Base-by-base conservation (phyloP, 2,113 vertebrate genomes). In the Chaetorhynchus papuensis region DNA sequence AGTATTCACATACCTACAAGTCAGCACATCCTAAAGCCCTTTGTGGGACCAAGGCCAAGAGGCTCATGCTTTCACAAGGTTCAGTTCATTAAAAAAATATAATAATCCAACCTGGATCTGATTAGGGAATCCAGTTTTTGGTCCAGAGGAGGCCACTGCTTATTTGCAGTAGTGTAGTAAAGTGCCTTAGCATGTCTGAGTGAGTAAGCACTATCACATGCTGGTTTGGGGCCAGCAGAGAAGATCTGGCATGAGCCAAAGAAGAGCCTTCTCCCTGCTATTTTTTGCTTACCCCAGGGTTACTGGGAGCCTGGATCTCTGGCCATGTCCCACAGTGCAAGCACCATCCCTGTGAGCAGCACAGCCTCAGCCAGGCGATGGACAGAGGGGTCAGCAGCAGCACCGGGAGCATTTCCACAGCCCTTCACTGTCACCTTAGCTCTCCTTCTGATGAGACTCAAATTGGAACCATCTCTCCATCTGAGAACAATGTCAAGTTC, bases 121-220 rank as follows among this genome's bases (percentile, higher is more conserved):
- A 94, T 96, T 96, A 95, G 72, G 30, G 71, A 88, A 78, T 60
- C 39, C 56, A 52, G 15, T 26, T 87, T 91, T 90, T 89, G 66
- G 74, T 88, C 91, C 71, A 83, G 75, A 76, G 71, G 66, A 95
- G 96, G 78, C 87, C 93, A 96, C 91, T 96, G 33, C 84, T 84
- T 74, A 42, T 57, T 94, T 84, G 80, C 87, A 87, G 84, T 79
- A 87, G 65, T 64, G 82, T 11, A 83, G 63, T 54, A 64, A 83
- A 57, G 26, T 80, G 45, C 78, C 85, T 94, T 85, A 79, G 81
- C 85, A 56, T 33, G 72, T 96, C 83, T 80, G 75, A 86, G 74
- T 60, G 57, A 94, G 59, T 28, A 52, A 93, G 70, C 78, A 80
- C 41, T 41, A 35, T 64, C 52, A 50, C 72, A 59, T 1, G 0